Evolutionary conservation across 2,888 invertebrate species (phyloP).

Genomic region (Venusia cambrica): DNA sequence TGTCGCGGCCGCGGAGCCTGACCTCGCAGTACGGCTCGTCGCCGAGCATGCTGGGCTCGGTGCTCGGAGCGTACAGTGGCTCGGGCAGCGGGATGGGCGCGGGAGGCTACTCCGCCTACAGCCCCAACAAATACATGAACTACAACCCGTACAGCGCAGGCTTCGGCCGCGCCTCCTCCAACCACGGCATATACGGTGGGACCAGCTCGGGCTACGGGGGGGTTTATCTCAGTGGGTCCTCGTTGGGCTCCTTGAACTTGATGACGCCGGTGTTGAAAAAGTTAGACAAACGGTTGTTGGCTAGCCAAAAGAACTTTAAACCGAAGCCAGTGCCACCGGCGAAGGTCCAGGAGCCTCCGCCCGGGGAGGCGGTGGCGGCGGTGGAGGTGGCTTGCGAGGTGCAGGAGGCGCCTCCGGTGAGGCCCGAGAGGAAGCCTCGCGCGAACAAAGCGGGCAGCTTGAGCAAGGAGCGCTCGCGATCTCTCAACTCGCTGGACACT

Average conservation of each 20-base stretch:
- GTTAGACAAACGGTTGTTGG: constrained; percentile 69
- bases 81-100: constrained; percentile 56
- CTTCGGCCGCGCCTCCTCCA: constrained; percentile 59
- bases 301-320: constrained; percentile 75
- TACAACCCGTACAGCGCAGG: constrained; percentile 71
- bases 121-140: constrained; percentile 64
- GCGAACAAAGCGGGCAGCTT: constrained; percentile 45
- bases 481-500: constrained; percentile 61
- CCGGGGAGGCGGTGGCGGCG: constrained; percentile 30
- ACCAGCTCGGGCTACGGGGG: constrained; percentile 86
- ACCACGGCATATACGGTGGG: constrained; percentile 81
- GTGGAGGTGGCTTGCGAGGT: constrained; percentile 26
- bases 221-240: constrained; percentile 82
- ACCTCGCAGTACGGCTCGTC: constrained; percentile 69
- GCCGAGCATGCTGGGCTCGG: constrained; percentile 66
- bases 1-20: constrained; percentile 65
- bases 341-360: constrained; percentile 46
- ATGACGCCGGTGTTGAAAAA: constrained; percentile 78
- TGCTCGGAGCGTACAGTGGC: constrained; percentile 61
- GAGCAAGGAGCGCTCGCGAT: constrained; percentile 68
- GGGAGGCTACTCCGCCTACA: constrained; percentile 57
- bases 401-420: constrained; percentile 46
- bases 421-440: constrained; percentile 63
- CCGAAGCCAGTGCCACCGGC: constrained; percentile 65
- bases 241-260: constrained; percentile 80